phyloP scores from a whole-genome alignment of 2,797 vertebrate species.

The Coranthus polyacanthus region DNA sequence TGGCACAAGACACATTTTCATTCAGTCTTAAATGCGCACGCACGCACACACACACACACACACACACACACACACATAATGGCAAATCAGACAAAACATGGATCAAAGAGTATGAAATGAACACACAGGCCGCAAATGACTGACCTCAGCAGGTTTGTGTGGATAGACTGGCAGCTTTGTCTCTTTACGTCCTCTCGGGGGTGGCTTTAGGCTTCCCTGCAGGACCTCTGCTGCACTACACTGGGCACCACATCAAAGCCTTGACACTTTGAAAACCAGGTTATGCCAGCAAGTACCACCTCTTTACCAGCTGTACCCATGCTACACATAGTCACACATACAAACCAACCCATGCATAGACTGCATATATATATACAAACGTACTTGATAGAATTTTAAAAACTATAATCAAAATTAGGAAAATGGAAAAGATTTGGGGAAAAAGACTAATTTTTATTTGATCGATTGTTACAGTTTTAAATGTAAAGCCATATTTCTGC shows the following conservation, averaged over 20 bases:
- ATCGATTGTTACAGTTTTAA: slow-evolving; percentile 83
- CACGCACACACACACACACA: slow-evolving; percentile 32
- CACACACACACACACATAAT: slow-evolving; percentile 30
- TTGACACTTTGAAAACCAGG: slow-evolving; percentile 80
- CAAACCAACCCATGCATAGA: slow-evolving; percentile 59
- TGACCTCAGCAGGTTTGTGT: slow-evolving; percentile 75
- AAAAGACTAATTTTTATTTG: slow-evolving; percentile 56
- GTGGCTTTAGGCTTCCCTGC: slow-evolving; percentile 56
- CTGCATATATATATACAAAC: slow-evolving; percentile 54
- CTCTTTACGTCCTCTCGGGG: slow-evolving; percentile 66
- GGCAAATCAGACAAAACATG: slow-evolving; percentile 62
- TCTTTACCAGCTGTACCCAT: slow-evolving; percentile 81
- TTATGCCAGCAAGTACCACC: slow-evolving; percentile 80
- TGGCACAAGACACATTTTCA: slow-evolving; percentile 81
- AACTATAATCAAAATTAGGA: slow-evolving; percentile 61
- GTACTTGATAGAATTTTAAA: slow-evolving; percentile 63
- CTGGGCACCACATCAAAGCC: slow-evolving; percentile 77
- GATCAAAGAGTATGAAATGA: slow-evolving; percentile 62
- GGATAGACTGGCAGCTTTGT: slow-evolving; percentile 76
- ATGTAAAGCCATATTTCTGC: slow-evolving; percentile 87
- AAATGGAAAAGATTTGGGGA: slow-evolving; percentile 49
- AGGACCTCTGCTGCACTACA: slow-evolving; percentile 76
- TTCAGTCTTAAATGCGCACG: slow-evolving; percentile 59
- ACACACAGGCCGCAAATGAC: slow-evolving; percentile 62
- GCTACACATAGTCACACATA: slow-evolving; percentile 55